Evolutionary conservation across 2,113 vertebrate genomes (phyloP).

Genomic region (Zosterops hypoxanthus): DNA sequence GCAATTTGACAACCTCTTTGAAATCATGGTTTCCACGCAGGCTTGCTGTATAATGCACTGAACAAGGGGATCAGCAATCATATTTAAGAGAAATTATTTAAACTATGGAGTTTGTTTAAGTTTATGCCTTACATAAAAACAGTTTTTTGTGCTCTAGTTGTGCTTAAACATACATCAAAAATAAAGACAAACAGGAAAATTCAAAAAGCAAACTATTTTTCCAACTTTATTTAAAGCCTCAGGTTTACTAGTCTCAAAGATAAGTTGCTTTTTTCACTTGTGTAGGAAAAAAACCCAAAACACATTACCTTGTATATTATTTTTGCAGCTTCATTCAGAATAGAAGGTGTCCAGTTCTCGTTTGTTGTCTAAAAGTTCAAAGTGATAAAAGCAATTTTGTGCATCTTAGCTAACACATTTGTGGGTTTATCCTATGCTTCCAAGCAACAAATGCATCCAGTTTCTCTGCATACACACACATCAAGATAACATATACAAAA

Average conservation of each 20-base stretch:
- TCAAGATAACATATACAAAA: not conserved
- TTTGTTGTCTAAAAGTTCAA: conserved; percentile 85
- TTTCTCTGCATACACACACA: not conserved
- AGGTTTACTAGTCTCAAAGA: not conserved
- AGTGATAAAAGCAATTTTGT: not conserved
- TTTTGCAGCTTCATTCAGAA: conserved; percentile 92
- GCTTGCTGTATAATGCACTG: not conserved
- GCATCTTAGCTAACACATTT: not conserved
- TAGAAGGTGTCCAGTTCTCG: conserved; percentile 89
- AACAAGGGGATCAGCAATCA: not conserved
- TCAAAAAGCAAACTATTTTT: not conserved
- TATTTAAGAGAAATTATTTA: not conserved
- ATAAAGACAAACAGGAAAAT: not conserved
- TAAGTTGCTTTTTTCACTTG: not conserved
- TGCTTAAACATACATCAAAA: not conserved
- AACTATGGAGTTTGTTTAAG: not conserved
- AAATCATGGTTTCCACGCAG: not conserved
- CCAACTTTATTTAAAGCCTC: not conserved
- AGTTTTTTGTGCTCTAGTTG: not conserved
- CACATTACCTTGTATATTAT: conserved; percentile 92
- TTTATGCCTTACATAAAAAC: not conserved
- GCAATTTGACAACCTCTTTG: not conserved
- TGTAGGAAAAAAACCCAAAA: not conserved
- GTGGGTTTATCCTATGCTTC: not conserved
- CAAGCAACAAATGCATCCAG: not conserved